Conservation (phyloP, 2,888 invertebrate species). For the Drosophila peninsularis region DNA sequence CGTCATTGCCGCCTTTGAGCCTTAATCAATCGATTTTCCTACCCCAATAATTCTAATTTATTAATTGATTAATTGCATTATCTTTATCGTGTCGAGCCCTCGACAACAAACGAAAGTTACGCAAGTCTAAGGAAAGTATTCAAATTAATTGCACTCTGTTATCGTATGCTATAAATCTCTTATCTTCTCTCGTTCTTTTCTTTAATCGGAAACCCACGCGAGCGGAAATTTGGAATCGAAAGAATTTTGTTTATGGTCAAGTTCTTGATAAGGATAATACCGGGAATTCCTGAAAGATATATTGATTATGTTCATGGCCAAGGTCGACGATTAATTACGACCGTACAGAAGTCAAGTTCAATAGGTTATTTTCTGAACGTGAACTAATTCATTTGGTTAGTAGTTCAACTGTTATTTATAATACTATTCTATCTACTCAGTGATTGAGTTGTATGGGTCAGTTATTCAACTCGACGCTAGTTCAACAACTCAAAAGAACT, state of each 20-base stretch:
- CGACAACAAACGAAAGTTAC: background rate
- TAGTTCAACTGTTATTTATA: background rate
- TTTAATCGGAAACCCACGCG: background rate
- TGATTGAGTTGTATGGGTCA: background rate
- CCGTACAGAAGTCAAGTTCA: background rate
- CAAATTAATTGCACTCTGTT: background rate
- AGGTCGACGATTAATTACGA: background rate
- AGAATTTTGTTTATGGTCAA: background rate
- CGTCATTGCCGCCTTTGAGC: background rate
- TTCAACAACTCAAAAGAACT: too few species aligned
- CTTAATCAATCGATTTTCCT: constrained; percentile 8
- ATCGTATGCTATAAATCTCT: background rate
- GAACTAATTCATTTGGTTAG: background rate
- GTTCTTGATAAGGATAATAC: background rate
- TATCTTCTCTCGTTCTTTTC: background rate
- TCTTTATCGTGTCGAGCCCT: background rate
- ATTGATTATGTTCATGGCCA: background rate
- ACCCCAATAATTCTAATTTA: constrained; percentile 21
- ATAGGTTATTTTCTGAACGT: background rate
- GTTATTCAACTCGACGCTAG: background rate
- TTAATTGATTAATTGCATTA: constrained; percentile 7
- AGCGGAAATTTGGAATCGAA: background rate
- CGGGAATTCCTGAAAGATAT: background rate
- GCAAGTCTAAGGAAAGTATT: background rate
- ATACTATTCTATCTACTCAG: background rate